Base-by-base conservation (phyloP, 2,888 invertebrate genomes). In the Macrophya annulata region DNA sequence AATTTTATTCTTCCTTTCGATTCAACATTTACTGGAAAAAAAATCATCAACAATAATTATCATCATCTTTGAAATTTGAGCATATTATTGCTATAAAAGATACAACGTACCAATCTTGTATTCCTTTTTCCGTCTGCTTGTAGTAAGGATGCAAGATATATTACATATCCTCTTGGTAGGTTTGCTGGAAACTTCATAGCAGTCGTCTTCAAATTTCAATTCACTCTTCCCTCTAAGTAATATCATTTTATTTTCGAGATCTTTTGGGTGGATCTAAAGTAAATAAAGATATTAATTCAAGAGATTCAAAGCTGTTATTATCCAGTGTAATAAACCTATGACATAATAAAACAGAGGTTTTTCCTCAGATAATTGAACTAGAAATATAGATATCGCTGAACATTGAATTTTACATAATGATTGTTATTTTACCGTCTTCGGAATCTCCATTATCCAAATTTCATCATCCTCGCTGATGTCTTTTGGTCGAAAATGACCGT, bases 381-480 rank as follows among this genome's bases (percentile, higher is more conserved):
- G 25, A 3, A 68, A 68, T 10, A n/a, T 10, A 68, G 43, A 72
- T n/a, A 45, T 72, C 1, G 31, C 31, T 31, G 72, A 40, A 8
- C 12, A 48, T 48, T 48, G n/a, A 72, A 21, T n/a, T 10, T 43
- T 15, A n/a, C 15, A 12, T 10, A 37, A 71, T 15, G 9, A 6
- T 62, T 62, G 71, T 45, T n/a, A n/a, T 79, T 83, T 86, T 86
- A 89, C 89, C 55, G 86, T 87, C 84, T 74, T 85, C 68, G 89
- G 89, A 84, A 89, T 86, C 74, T 89, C 87, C 81, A 89, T 62
- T 21, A 89, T 37, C 86, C 87, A 89, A 25, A 89, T 55, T 86
- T 89, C 89, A 62, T 89, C 89, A 84, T 87, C 86, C 37, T 85
- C 84, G 83, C 31, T 40, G 10, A 88, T 59, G 0, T 88, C 85